phyloP scores from a whole-genome alignment of 2,113 vertebrate species.

The Phaethornis superciliosus region DNA sequence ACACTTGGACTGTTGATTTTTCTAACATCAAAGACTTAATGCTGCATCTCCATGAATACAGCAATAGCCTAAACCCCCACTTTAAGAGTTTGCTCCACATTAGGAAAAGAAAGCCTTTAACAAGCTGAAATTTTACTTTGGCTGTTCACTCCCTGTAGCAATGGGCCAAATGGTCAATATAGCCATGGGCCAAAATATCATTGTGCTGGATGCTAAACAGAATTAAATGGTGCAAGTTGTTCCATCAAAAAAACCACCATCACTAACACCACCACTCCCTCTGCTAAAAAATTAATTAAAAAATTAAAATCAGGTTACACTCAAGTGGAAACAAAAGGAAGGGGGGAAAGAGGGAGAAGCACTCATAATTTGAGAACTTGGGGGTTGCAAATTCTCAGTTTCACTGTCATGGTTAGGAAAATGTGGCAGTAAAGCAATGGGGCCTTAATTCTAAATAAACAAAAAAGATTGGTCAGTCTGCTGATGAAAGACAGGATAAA shows the following conservation, averaged over 20 bases:
- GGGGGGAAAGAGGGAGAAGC: neutral
- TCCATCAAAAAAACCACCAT: neutral
- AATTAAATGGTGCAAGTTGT: neutral
- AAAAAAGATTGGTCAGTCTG: neutral
- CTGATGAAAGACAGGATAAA: conserved; percentile 9
- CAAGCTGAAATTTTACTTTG: neutral
- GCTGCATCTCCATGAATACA: neutral
- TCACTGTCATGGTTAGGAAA: neutral
- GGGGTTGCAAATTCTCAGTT: neutral
- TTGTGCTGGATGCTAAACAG: neutral
- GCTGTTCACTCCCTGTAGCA: neutral
- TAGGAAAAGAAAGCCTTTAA: conserved; percentile 4
- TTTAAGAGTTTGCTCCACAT: neutral
- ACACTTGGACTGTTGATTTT: neutral
- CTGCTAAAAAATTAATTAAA: too few relatives aligned
- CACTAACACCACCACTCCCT: too few relatives aligned
- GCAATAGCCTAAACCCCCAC: neutral
- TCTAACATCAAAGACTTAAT: neutral
- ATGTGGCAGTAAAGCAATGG: neutral
- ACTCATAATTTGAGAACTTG: neutral
- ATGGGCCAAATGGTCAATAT: neutral
- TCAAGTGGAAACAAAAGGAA: neutral
- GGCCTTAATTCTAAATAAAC: conserved; percentile 26
- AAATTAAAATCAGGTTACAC: neutral
- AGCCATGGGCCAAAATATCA: neutral